phyloP scores from a whole-genome alignment of 2,888 invertebrate genomes.

The Drosophila mercatorum region DNA sequence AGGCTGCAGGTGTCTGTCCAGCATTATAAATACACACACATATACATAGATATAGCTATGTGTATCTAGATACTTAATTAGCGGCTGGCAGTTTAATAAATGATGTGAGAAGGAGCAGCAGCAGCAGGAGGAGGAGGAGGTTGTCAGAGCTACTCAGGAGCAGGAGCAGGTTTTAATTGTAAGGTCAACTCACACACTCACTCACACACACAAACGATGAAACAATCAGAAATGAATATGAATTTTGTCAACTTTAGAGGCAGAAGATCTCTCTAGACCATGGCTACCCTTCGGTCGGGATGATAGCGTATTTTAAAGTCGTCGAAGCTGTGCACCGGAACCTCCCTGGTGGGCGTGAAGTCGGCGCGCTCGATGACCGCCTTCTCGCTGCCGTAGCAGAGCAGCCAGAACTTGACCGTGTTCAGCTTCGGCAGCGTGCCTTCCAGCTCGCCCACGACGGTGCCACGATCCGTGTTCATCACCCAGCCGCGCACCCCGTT shows the following conservation, averaged over 20 bases:
- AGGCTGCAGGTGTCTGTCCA: constrained; percentile 70
- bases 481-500: constrained; percentile 87
- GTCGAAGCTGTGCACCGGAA: constrained; percentile 85
- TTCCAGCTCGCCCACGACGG: constrained; percentile 87
- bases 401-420: constrained; percentile 86
- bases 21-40: not conserved
- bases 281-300: constrained; percentile 2
- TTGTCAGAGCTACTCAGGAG: constrained; percentile 1
- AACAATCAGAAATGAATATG: constrained; percentile 20
- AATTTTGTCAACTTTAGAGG: constrained; percentile 36
- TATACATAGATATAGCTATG: constrained; percentile 1
- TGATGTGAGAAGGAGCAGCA: constrained; percentile 32
- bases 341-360: constrained; percentile 88
- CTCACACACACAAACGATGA: not conserved
- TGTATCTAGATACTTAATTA: constrained; percentile 57
- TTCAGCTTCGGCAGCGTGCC: constrained; percentile 86
- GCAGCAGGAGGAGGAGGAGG: not conserved
- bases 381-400: constrained; percentile 89
- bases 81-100: constrained; percentile 63
- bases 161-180: constrained; percentile 26
- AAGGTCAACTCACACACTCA: not conserved
- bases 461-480: constrained; percentile 87
- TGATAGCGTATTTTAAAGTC: constrained; percentile 85
- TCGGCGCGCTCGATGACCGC: constrained; percentile 89
- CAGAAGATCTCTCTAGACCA: constrained; percentile 4